These are phyloP conservation scores for Oryzias dopingdopingensis DNA, from an alignment of 2,797 vertebrate species.

Conservation along the genomic window DNA sequence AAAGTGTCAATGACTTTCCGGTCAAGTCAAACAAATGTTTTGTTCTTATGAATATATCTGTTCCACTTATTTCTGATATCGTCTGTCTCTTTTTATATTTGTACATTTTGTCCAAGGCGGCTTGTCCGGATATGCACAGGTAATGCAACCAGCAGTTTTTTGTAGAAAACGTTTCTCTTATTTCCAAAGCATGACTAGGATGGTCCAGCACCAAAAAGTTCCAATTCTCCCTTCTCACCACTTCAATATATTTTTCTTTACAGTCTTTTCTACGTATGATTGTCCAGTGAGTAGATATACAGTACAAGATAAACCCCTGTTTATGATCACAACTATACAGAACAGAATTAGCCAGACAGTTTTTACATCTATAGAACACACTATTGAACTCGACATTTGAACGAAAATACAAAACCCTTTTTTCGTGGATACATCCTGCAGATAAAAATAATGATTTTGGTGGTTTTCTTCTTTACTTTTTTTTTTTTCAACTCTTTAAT, in stretches of 20 bases:
- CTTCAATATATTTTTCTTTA: conserved; percentile 63
- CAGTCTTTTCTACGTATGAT: conserved; percentile 72
- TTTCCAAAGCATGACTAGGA: conserved; percentile 50
- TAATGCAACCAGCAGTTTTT: conserved; percentile 51
- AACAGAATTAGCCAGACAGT: conserved; percentile 78
- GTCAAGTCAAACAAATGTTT: conserved; percentile 35
- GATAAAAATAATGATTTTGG: conserved; percentile 73
- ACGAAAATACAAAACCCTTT: conserved; percentile 73
- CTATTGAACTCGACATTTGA: conserved; percentile 75
- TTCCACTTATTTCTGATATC: conserved; percentile 13
- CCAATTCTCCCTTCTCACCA: conserved; percentile 45
- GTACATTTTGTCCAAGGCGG: conserved; percentile 37
- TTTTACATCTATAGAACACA: conserved; percentile 80
- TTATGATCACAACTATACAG: conserved; percentile 76
- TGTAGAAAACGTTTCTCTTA: conserved; percentile 50
- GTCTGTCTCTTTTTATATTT: conserved; percentile 3
- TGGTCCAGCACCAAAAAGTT: conserved; percentile 57
- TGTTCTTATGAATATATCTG: conserved; percentile 24
- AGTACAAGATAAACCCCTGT: conserved; percentile 81
- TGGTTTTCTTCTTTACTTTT: conserved; percentile 53
- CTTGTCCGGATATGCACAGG: conserved; percentile 39
- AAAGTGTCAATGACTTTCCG: conserved; percentile 42
- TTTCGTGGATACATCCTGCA: conserved; percentile 68
- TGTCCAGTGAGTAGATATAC: conserved; percentile 80
- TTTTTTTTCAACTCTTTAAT: conserved; percentile 51